These are phyloP conservation scores for Aphidius colemani DNA, from an alignment of 2,888 invertebrate genomes.

Conservation along the genomic window DNA sequence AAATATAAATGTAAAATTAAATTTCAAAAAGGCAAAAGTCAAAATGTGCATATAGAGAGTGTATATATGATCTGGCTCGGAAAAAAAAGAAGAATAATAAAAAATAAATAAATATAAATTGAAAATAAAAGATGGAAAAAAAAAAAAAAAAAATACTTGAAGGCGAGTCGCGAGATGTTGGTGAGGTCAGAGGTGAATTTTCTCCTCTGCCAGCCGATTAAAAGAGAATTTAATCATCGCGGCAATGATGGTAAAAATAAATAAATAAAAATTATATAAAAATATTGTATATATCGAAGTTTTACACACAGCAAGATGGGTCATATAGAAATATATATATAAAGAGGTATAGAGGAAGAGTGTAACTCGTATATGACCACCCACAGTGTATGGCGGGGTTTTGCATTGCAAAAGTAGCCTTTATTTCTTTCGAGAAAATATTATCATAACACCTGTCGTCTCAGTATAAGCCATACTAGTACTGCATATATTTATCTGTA, in stretches of 20 bases:
- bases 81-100: background rate
- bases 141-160: constrained; percentile 19
- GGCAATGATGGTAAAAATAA: constrained; percentile 24
- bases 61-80: no score
- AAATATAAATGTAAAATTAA: no score
- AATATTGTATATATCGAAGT: constrained; percentile 16
- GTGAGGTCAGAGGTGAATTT: constrained; percentile 39
- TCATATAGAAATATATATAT: constrained; percentile 9
- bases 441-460: constrained; percentile 48
- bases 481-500: constrained; percentile 34
- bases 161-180: constrained; percentile 25
- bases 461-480: constrained; percentile 38
- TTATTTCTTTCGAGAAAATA: constrained; percentile 53
- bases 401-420: constrained; percentile 43
- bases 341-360: constrained; percentile 10
- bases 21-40: no score
- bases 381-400: constrained; percentile 37
- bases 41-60: background rate
- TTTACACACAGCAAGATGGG: constrained; percentile 21
- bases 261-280: background rate
- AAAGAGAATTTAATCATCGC: constrained; percentile 41
- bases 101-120: background rate
- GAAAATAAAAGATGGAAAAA: background rate
- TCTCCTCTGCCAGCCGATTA: constrained; percentile 41
- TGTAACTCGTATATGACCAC: constrained; percentile 33